These are phyloP conservation scores for Mystacides longicornis DNA, from an alignment of 2,888 invertebrate genomes.

Conservation along the genomic window DNA sequence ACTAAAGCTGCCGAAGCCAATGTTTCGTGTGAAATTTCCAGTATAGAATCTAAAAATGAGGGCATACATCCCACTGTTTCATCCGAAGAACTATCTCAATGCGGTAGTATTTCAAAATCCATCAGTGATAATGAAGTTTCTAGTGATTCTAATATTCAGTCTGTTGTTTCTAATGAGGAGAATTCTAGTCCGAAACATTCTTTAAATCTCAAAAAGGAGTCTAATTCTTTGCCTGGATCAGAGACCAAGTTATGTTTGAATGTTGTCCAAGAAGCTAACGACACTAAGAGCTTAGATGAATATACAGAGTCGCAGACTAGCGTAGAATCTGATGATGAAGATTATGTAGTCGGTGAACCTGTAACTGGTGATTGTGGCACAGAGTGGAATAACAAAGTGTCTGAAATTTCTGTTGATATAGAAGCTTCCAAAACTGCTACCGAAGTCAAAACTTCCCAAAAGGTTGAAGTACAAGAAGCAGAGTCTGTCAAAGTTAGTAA, in stretches of 20 bases:
- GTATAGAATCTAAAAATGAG: neutral
- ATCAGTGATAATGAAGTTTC: neutral
- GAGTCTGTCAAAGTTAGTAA: neutral
- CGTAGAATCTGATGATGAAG: conserved; percentile 23
- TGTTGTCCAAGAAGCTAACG: neutral
- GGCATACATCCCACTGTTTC: neutral
- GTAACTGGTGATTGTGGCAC: conserved; percentile 21
- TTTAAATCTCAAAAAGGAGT: neutral
- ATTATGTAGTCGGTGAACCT: conserved; percentile 22
- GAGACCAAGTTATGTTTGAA: neutral
- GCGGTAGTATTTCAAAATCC: neutral
- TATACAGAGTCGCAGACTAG: conserved; percentile 15
- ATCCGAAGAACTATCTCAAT: neutral
- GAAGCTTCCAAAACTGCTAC: neutral
- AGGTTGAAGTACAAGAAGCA: neutral
- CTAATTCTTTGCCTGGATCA: neutral
- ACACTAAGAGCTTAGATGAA: neutral
- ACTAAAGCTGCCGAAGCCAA: neutral
- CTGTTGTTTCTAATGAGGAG: neutral
- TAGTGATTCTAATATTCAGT: neutral
- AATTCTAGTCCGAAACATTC: neutral
- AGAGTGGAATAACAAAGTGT: conserved; percentile 9
- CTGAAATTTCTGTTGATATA: neutral
- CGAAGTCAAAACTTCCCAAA: neutral
- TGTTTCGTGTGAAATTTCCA: neutral